Conservation (phyloP, 2,888 invertebrate species). For the Atrina japonica region DNA sequence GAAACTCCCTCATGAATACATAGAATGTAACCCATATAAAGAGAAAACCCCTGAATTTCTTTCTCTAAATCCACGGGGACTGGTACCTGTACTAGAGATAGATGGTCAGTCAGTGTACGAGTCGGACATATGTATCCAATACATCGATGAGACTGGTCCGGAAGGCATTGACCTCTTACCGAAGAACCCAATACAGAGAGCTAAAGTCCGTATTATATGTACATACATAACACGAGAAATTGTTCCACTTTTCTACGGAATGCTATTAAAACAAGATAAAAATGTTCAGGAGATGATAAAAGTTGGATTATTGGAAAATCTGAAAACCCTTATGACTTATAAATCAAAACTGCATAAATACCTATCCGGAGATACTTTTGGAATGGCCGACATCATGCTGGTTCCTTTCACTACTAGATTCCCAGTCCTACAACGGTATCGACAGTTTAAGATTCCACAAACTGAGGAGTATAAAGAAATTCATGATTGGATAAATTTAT, state of each 20-base stretch:
- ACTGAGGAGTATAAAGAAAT: conserved; percentile 16
- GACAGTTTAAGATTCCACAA: conserved; percentile 58
- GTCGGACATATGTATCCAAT: conserved; percentile 65
- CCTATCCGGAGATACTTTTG: conserved; percentile 59
- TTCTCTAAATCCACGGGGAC: conserved; percentile 64
- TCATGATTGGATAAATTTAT: conserved; percentile 31
- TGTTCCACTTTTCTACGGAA: conserved; percentile 56
- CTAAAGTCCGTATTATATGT: conserved; percentile 61
- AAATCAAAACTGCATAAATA: conserved; percentile 56
- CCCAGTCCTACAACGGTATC: conserved; percentile 51
- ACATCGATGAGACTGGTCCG: conserved; percentile 63
- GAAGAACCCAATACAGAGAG: conserved; percentile 58
- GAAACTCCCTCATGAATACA: conserved; percentile 59
- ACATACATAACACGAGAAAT: conserved; percentile 64
- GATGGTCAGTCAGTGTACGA: conserved; percentile 63
- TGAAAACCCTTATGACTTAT: conserved; percentile 46
- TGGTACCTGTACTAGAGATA: conserved; percentile 58
- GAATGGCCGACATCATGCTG: conserved; percentile 66
- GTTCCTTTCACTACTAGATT: conserved; percentile 58
- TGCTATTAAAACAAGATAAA: conserved; percentile 53
- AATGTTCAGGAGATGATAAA: conserved; percentile 52
- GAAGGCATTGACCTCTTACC: conserved; percentile 54
- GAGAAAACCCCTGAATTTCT: conserved; percentile 65
- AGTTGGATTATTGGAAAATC: conserved; percentile 42
- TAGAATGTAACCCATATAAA: conserved; percentile 68